These are phyloP conservation scores for Scaptodrosophila lebanonensis DNA, from an alignment of 1,140 invertebrate genomes.

Conservation along the genomic window DNA sequence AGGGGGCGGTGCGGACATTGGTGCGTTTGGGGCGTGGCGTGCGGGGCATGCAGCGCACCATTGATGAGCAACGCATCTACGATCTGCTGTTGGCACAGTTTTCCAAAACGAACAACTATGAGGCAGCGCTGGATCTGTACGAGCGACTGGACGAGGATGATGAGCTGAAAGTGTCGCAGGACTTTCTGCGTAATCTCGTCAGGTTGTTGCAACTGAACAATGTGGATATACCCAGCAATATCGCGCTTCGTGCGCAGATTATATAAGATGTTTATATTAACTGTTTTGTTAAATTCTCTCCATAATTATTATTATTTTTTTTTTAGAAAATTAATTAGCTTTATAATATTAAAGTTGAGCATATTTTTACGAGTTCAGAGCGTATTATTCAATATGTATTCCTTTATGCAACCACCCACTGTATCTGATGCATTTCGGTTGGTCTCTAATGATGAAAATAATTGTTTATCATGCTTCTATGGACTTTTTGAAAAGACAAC, in stretches of 20 bases:
- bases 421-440: too few relatives aligned
- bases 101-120: conserved; percentile 73
- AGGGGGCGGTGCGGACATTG: conserved; percentile 63
- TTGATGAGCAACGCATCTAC: conserved; percentile 75
- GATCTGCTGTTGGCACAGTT: conserved; percentile 76
- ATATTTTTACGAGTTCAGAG: background rate
- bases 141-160: conserved; percentile 73
- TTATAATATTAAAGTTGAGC: conserved; percentile 10
- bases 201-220: conserved; percentile 63
- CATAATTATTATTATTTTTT: conserved; percentile 4
- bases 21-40: conserved; percentile 67
- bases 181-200: conserved; percentile 66
- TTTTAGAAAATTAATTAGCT: conserved; percentile 5
- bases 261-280: conserved; percentile 51
- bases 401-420: too few relatives aligned
- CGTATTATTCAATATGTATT: too few relatives aligned
- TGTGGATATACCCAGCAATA: conserved; percentile 60
- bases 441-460: too few relatives aligned
- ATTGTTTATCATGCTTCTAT: too few relatives aligned
- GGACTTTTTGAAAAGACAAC: too few relatives aligned
- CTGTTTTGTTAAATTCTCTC: background rate
- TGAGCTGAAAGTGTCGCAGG: conserved; percentile 66
- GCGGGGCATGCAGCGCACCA: conserved; percentile 46
- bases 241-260: conserved; percentile 64
- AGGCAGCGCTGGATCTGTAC: conserved; percentile 70